Conservation (phyloP, 2,888 invertebrate species). For the Coleophora deauratella region DNA sequence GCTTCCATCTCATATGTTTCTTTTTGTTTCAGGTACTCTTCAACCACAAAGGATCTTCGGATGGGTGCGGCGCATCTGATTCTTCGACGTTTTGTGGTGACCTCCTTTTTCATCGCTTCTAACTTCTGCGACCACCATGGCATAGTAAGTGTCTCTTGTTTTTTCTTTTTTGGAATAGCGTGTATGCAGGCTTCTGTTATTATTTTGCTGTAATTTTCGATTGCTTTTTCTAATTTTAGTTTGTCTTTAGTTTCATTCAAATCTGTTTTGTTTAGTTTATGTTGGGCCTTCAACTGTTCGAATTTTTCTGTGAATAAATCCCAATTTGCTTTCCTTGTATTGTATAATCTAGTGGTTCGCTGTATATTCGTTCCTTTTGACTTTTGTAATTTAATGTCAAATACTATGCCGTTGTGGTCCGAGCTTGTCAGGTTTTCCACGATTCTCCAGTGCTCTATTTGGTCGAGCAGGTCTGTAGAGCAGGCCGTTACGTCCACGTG, state of each 20-base stretch:
- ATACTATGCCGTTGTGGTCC: not conserved
- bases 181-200: not conserved
- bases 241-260: not conserved
- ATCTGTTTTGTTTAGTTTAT: not conserved
- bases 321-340: not conserved
- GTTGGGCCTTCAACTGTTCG: no score
- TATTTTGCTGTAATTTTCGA: not conserved
- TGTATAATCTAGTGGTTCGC: not conserved
- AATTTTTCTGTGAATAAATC: not conserved
- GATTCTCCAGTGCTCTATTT: constrained; percentile 1
- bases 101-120: not conserved
- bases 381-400: not conserved
- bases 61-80: not conserved
- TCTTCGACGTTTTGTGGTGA: not conserved
- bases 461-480: constrained; percentile 6
- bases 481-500: constrained; percentile 22
- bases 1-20: not conserved
- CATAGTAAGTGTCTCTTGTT: not conserved
- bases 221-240: not conserved
- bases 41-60: constrained; percentile 6
- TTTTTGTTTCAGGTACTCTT: not conserved
- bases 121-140: not conserved
- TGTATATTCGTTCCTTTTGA: not conserved
- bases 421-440: not conserved
- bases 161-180: not conserved